Evolutionary conservation across 2,113 vertebrate genomes (phyloP).

Genomic region (Atrichornis clamosus): DNA sequence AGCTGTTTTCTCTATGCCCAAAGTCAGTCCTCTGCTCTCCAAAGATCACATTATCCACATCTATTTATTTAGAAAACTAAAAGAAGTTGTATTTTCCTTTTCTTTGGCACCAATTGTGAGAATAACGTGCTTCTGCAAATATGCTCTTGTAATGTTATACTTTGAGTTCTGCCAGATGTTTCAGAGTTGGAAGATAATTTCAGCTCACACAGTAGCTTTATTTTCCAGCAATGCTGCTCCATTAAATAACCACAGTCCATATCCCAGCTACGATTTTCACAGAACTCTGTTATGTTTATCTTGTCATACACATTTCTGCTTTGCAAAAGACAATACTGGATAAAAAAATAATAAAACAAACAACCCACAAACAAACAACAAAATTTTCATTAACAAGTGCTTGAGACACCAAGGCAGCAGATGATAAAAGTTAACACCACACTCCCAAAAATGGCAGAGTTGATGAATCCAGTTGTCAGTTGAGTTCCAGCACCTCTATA

Average conservation of each 20-base stretch:
- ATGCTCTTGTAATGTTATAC: not conserved
- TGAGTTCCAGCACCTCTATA: not conserved
- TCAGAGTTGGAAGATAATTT: not conserved
- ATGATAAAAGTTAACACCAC: not conserved
- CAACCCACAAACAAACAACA: not conserved
- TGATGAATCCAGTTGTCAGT: not conserved
- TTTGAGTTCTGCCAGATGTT: not conserved
- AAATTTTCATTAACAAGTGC: not conserved
- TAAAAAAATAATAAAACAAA: not conserved
- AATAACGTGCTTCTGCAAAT: not conserved
- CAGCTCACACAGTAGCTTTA: not conserved
- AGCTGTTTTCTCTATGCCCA: not conserved
- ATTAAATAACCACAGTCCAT: not conserved
- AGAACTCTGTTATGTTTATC: not conserved
- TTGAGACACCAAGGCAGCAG: not conserved
- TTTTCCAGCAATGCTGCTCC: not conserved
- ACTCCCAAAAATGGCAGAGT: not conserved
- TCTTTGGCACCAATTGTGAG: not conserved
- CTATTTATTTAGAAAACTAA: not conserved
- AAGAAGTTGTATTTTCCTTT: constrained; percentile 3
- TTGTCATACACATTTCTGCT: not conserved
- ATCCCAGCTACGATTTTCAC: not conserved
- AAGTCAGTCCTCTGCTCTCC: not conserved
- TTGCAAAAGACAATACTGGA: not conserved
- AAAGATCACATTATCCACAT: not conserved